Evolutionary conservation across 2,113 vertebrate genomes (phyloP), one percentile per base, ranked within the genome.

Genomic region (Potamarius usumacintae): DNA sequence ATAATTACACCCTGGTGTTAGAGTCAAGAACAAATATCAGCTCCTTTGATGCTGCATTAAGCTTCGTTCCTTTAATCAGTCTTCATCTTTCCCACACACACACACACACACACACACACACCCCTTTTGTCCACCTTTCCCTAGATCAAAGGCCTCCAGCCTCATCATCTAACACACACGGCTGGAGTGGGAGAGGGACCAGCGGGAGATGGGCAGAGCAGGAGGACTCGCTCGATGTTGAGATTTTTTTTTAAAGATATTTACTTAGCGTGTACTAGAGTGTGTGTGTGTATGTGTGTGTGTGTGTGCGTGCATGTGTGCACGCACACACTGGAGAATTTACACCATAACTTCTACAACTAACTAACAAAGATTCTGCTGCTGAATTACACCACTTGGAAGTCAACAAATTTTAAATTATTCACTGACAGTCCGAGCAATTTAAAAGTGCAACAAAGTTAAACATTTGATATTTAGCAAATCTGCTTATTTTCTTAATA

Each of bases 11-110:
- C 20, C 34, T 34, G 18, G 25, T 53, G 62, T 52, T 65, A 22
- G 25, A 53, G 7, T 85, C 53, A 85, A 80, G 55, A 48, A 67
- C 48, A 69, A 10, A 55, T 79, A 69, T 53, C 2, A 15, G 53
- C 2, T 85, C 83, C 58, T 85, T 85, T 85, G 83, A 85, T 85
- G 83, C 53, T 85, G 69, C 83, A 85, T 85, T 85, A 85, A 85
- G 83, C 69, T 7, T 90, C 11, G 78, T 67, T 63, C 50, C 82
- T 82, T 76, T 55, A 52, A 55, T 27, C 87, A 83, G 60, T 67
- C 88, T 79, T 48, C 34, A 60, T 85, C 77, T 82, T 83, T 82
- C 69, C 77, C 58, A 17, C 42, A 76, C 81, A 71, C 67, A 81
- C 71, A 30, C 30, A 30, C 30, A 30, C 30, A 30, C 30, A 30